Evolutionary conservation across 2,797 vertebrate genomes (phyloP).

Genomic region (Danio choprae): DNA sequence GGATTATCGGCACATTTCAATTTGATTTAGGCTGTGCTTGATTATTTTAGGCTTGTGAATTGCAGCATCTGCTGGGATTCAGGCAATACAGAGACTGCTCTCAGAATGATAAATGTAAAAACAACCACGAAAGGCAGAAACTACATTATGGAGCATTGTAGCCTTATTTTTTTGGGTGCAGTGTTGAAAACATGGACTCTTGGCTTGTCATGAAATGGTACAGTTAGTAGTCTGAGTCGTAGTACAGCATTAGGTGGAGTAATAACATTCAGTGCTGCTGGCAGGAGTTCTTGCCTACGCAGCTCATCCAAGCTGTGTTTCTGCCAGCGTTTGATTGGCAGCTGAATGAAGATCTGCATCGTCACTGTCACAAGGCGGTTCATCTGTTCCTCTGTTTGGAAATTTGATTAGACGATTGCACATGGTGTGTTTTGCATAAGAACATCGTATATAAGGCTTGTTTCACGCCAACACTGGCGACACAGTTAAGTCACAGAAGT

Average conservation of each 20-base stretch:
- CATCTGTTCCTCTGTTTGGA: conserved; percentile 5
- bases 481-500: neutral
- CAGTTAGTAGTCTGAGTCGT: neutral
- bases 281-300: conserved; percentile 12
- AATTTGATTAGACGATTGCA: neutral
- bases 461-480: neutral
- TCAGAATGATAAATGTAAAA: neutral
- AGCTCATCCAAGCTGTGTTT: conserved; percentile 10
- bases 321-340: conserved; percentile 19
- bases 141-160: neutral
- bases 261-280: conserved; percentile 8
- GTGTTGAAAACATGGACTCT: neutral
- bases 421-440: neutral
- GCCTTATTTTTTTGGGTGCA: neutral
- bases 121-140: neutral
- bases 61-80: conserved; percentile 1
- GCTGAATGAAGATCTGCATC: conserved; percentile 17
- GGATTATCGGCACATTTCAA: conserved; percentile 62
- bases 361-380: neutral
- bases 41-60: conserved; percentile 19
- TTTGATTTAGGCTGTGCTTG: conserved; percentile 41
- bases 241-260: neutral
- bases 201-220: neutral
- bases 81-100: neutral
- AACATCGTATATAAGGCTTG: conserved; percentile 2